A percentile compares a stretch with the other conserved stretches of the same genome.
phyloP scores from a whole-genome alignment of 1,140 invertebrate genomes.

The Diuraphis noxia region DNA sequence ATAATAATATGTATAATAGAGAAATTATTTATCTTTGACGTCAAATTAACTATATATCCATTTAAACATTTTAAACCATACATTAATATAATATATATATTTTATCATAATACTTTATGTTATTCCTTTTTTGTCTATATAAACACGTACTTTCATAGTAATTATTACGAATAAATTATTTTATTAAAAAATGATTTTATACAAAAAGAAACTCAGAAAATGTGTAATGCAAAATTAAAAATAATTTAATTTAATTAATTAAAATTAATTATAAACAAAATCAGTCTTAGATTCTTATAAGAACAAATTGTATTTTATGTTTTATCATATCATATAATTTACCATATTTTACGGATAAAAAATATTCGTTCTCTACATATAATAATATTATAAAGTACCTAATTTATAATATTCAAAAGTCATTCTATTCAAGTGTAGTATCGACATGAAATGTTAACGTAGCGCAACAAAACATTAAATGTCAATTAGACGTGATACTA shows the following conservation, averaged over 20 bases:
- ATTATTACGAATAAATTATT: neutral
- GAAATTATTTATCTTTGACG: neutral
- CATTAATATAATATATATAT: neutral
- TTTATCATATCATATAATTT: neutral
- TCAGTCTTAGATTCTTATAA: too few relatives aligned
- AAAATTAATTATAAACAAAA: neutral
- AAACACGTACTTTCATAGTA: neutral
- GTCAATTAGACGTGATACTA: slow-evolving; percentile 39
- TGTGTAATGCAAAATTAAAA: neutral
- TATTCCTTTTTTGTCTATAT: neutral
- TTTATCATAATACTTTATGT: neutral
- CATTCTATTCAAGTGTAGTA: neutral
- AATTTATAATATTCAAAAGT: neutral
- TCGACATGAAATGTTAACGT: neutral
- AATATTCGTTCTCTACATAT: neutral
- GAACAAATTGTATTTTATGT: neutral
- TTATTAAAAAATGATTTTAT: neutral
- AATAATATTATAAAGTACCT: too few relatives aligned
- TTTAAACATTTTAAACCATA: neutral
- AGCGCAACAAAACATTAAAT: neutral
- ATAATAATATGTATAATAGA: neutral
- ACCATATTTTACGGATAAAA: neutral
- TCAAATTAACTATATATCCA: neutral
- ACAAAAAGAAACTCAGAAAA: neutral
- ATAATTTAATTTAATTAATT: neutral